Evolutionary conservation across 2,888 invertebrate genomes (phyloP).

Genomic region (Eilema sororculum): DNA sequence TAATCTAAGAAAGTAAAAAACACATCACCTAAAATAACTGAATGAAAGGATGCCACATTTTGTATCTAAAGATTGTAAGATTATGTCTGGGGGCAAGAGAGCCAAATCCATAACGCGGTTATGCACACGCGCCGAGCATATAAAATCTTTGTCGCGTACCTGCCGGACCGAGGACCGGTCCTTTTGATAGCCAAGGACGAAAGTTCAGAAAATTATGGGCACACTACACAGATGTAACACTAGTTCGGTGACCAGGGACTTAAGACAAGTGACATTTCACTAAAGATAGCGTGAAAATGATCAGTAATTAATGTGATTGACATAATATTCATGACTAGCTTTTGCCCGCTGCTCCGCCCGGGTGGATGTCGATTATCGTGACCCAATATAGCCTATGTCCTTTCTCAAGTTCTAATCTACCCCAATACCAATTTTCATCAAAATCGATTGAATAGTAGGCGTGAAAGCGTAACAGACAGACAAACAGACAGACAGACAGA

Average conservation of each 20-base stretch:
- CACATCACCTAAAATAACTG: constrained; percentile 3
- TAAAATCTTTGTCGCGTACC: constrained; percentile 50
- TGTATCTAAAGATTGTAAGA: constrained; percentile 30
- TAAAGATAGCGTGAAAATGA: no score
- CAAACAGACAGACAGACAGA: no score
- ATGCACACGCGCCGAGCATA: constrained; percentile 50
- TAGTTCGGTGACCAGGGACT: neutral
- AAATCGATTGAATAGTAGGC: no score
- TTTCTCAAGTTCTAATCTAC: no score
- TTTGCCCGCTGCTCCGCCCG: no score
- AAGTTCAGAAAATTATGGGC: constrained; percentile 16
- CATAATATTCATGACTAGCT: no score
- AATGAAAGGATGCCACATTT: constrained; percentile 34
- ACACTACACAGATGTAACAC: neutral
- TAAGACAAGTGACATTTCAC: no score
- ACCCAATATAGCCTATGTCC: no score
- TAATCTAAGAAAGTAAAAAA: neutral
- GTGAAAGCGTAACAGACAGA: no score
- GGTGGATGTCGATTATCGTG: no score
- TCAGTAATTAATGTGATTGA: no score
- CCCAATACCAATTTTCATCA: no score
- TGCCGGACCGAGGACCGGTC: constrained; percentile 42
- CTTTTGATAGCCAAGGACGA: constrained; percentile 43
- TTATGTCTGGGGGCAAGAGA: constrained; percentile 40
- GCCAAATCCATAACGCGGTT: constrained; percentile 52